Percentiles rank a stretch among this genome's conserved stretches.
phyloP scores from a whole-genome alignment of 2,113 vertebrate species.

The Sebastes fasciatus region DNA sequence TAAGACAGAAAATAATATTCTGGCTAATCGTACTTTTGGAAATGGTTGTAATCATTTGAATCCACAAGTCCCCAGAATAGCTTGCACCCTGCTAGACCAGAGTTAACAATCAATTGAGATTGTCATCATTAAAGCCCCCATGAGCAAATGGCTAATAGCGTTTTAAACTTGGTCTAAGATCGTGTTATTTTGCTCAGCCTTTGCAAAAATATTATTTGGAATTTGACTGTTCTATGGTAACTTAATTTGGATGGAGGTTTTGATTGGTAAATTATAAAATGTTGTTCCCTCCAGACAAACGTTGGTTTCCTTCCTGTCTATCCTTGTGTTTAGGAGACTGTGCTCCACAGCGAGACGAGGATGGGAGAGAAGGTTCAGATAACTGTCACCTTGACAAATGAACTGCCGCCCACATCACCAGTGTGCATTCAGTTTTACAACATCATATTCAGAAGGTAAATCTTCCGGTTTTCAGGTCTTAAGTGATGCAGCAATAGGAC shows the following conservation, averaged over 20 bases:
- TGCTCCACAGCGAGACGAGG: constrained; percentile 88
- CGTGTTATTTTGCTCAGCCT: not conserved
- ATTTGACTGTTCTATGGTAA: not conserved
- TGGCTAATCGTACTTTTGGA: not conserved
- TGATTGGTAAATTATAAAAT: not conserved
- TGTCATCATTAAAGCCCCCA: not conserved
- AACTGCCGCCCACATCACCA: constrained; percentile 92
- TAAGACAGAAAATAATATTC: no score
- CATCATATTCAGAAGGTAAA: constrained; percentile 93
- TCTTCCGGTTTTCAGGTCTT: not conserved
- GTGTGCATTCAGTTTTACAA: constrained; percentile 96
- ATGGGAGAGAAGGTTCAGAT: constrained; percentile 90
- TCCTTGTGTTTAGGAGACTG: constrained; percentile 85
- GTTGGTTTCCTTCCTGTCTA: not conserved
- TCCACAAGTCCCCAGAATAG: not conserved
- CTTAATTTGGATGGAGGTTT: not conserved
- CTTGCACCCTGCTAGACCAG: not conserved
- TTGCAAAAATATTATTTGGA: no score
- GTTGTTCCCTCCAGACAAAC: not conserved
- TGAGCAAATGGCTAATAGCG: no score
- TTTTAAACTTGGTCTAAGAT: not conserved
- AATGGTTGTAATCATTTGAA: not conserved
- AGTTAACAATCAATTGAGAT: not conserved
- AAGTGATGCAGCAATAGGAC: not conserved
- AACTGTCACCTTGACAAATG: constrained; percentile 91